Base-by-base conservation (phyloP, 2,797 vertebrate species). In the Apogon talboti region DNA sequence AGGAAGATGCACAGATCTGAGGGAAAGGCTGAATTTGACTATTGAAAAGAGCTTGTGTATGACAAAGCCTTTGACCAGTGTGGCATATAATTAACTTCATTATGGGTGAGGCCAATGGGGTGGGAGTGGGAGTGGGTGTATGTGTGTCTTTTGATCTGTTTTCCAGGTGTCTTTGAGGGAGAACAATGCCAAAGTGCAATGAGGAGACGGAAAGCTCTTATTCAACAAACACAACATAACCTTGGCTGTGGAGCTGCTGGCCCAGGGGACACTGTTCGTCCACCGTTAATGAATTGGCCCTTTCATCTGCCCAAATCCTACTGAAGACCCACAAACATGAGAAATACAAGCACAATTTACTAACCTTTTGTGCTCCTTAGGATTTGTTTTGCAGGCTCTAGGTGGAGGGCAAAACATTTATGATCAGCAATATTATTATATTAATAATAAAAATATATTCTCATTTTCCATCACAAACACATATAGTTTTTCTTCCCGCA, bases 341-440 rank as follows among this genome's bases (percentile, higher is more conserved):
- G 64, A 8, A 33, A 51, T 38, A 46, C 47, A 2, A 1, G 1
- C 2, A 60, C 7, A n/a, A 45, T 37, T 18, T 19, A 87, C 91
- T 33, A 68, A 94, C 94, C 93, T 89, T 83, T 92, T 62, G 90
- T 78, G 71, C 45, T 89, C 82, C 83, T 91, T 43, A 88, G 78
- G 74, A 93, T 92, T 81, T 94, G 92, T 81, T 95, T 96, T 19
- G 89, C 60, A 0, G 97, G 96, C 82, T 98, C 97, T 98, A 83
- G 15, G 85, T 82, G 41, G 19, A 52, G 45, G 66, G 62, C 79
- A 61, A 16, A 14, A 77, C 1, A 47, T 44, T 33, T 40, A 48
- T 57, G 4, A 56, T 37, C 6, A 44, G 11, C 10, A 35, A 14
- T 5, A 12, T 0, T n/a, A 19, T 59, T 53, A 0, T 37, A 33